phyloP scores from a whole-genome alignment of 1,140 invertebrate species.

The Heliconius hewitsoni region DNA sequence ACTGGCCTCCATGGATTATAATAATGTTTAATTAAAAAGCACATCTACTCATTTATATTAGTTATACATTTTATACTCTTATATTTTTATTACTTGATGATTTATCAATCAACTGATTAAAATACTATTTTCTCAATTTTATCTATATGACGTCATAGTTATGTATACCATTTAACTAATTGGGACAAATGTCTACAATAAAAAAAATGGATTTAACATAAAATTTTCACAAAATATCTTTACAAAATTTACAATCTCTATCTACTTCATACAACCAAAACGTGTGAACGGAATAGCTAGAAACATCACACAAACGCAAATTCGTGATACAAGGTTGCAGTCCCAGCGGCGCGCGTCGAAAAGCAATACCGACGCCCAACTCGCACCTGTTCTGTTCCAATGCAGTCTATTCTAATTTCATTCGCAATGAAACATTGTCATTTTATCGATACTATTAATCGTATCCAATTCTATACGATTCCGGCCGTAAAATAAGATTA shows the following conservation, averaged over 20 bases:
- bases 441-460: constrained; percentile 38
- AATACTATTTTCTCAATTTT: no score
- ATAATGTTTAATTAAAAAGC: no score
- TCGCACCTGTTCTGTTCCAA: constrained; percentile 57
- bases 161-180: no score
- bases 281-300: neutral
- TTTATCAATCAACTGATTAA: no score
- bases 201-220: no score
- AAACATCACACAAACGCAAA: constrained; percentile 51
- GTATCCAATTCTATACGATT: constrained; percentile 13
- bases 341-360: constrained; percentile 53
- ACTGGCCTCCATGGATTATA: no score
- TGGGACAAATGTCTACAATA: no score
- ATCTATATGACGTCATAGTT: no score
- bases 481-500: neutral
- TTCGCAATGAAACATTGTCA: constrained; percentile 51
- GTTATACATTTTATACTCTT: no score
- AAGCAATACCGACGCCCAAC: constrained; percentile 57
- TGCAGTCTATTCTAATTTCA: constrained; percentile 64
- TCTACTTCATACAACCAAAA: neutral
- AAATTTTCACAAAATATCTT: neutral
- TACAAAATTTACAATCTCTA: neutral
- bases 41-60: no score
- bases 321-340: constrained; percentile 49
- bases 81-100: no score